Percentiles rank a stretch among this genome's conserved stretches.
Evolutionary conservation across 2,113 vertebrate genomes (phyloP).

Genomic region (Monopterus albus): DNA sequence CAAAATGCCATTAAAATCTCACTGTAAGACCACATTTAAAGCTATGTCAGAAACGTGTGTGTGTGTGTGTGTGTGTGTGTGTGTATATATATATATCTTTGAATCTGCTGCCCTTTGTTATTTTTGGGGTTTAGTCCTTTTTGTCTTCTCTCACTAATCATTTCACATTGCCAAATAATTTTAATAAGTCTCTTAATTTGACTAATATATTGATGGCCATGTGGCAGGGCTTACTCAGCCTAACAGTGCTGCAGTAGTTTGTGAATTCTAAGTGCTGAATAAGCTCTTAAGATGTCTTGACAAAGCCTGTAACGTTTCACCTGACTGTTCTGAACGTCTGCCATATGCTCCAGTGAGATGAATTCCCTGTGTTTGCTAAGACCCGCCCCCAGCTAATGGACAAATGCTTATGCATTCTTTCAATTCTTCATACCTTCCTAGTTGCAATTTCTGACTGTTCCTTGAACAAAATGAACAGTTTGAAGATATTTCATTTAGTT

Average conservation of each 20-base stretch:
- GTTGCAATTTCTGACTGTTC: neutral
- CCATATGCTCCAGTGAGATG: conserved; percentile 20
- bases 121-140: no score
- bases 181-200: neutral
- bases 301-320: conserved; percentile 39
- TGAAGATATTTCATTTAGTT: neutral
- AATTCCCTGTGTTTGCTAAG: neutral
- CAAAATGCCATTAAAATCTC: neutral
- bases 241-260: neutral
- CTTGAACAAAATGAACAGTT: neutral
- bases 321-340: conserved; percentile 25
- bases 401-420: no score
- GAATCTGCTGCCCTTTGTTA: no score
- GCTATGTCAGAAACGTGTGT: no score
- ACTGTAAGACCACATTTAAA: no score
- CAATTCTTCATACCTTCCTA: no score
- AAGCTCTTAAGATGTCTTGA: conserved; percentile 47
- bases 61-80: no score
- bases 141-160: no score
- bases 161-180: no score
- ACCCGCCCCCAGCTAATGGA: neutral
- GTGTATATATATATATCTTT: no score
- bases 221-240: neutral
- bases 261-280: no score
- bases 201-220: neutral